These are phyloP conservation scores for Ephestia elutella DNA, from an alignment of 1,140 invertebrate genomes.

Conservation along the genomic window DNA sequence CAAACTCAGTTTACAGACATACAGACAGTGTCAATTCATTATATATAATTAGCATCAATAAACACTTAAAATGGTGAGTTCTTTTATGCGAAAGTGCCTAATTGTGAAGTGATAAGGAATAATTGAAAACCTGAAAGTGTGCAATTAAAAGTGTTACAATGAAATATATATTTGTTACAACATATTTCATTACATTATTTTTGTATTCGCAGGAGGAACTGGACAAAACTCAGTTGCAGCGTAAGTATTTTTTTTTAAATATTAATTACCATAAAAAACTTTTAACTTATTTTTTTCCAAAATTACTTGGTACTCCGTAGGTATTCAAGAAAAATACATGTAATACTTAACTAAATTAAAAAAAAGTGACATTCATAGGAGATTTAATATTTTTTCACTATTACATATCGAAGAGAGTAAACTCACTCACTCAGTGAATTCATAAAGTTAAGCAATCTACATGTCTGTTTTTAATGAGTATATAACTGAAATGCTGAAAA, in stretches of 20 bases:
- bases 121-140: not conserved
- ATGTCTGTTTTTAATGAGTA: too few species aligned
- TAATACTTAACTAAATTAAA: too few species aligned
- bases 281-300: too few species aligned
- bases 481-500: too few species aligned
- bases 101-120: not conserved
- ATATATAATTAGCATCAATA: not conserved
- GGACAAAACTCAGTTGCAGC: slow-evolving; percentile 74
- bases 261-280: too few species aligned
- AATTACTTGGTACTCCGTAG: too few species aligned
- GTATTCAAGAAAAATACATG: too few species aligned
- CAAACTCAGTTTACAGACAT: slow-evolving; percentile 18
- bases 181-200: slow-evolving; percentile 5
- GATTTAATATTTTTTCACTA: too few species aligned
- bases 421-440: too few species aligned
- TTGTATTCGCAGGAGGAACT: slow-evolving; percentile 67
- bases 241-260: slow-evolving; percentile 48
- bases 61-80: slow-evolving; percentile 38
- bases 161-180: slow-evolving; percentile 15
- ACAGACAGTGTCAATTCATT: slow-evolving; percentile 11
- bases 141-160: slow-evolving; percentile 2
- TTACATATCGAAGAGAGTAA: too few species aligned
- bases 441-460: too few species aligned
- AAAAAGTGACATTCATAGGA: too few species aligned
- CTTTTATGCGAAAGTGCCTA: not conserved